A percentile compares a stretch with the other conserved stretches of the same genome.
These are phyloP conservation scores for Drosophila fuyamai DNA, from an alignment of 1,140 invertebrate species.

Conservation along the genomic window DNA sequence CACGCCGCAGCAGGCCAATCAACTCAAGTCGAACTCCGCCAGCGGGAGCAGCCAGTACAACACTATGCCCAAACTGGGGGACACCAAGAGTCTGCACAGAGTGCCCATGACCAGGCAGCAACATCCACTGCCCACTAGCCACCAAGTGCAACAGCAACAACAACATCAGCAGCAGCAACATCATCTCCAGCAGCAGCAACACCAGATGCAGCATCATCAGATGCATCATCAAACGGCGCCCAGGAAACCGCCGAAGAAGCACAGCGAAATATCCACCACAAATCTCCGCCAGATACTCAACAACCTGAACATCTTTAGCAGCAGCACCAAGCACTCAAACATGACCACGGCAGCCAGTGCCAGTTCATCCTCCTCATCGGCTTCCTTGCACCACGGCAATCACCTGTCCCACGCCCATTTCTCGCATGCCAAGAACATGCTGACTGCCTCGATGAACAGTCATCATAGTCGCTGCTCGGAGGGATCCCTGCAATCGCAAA, in stretches of 20 bases:
- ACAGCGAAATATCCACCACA: constrained; percentile 85
- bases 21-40: constrained; percentile 57
- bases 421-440: constrained; percentile 73
- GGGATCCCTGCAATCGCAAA: constrained; percentile 76
- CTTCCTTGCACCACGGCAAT: constrained; percentile 36
- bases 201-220: constrained; percentile 38
- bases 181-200: constrained; percentile 47
- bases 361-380: constrained; percentile 40
- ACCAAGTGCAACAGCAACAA: constrained; percentile 37
- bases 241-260: constrained; percentile 81
- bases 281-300: constrained; percentile 91
- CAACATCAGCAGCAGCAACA: constrained; percentile 16
- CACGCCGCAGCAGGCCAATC: constrained; percentile 77
- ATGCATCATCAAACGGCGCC: constrained; percentile 46
- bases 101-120: constrained; percentile 75
- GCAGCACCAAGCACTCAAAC: constrained; percentile 85
- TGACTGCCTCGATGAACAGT: constrained; percentile 82
- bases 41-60: constrained; percentile 44
- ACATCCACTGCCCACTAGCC: constrained; percentile 63
- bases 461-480: constrained; percentile 83
- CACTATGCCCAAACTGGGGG: constrained; percentile 33
- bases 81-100: constrained; percentile 62
- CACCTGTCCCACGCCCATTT: constrained; percentile 57
- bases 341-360: constrained; percentile 30
- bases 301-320: constrained; percentile 91